These are phyloP conservation scores for Ctena decussata DNA, from an alignment of 2,888 invertebrate genomes.

Conservation along the genomic window DNA sequence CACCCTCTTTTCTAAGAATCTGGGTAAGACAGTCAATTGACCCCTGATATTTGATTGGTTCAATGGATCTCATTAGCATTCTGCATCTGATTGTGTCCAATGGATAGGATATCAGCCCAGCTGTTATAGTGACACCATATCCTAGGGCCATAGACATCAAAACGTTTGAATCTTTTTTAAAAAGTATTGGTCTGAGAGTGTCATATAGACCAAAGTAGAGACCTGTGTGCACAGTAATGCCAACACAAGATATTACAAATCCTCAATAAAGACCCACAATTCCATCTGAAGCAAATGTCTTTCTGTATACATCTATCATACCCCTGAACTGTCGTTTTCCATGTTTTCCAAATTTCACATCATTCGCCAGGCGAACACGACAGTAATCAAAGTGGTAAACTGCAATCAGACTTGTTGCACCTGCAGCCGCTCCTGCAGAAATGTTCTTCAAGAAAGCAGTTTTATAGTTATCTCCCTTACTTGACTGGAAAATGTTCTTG, in stretches of 20 bases:
- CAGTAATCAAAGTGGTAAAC: constrained; percentile 86
- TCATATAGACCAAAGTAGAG: constrained; percentile 87
- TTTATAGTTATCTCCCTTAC: constrained; percentile 80
- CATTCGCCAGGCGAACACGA: constrained; percentile 84
- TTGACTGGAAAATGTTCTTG: constrained; percentile 91
- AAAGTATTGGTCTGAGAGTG: constrained; percentile 83
- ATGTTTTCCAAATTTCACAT: constrained; percentile 77
- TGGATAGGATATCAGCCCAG: constrained; percentile 98
- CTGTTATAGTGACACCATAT: constrained; percentile 92
- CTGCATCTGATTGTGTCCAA: constrained; percentile 97
- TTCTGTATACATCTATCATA: constrained; percentile 89
- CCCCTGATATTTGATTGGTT: constrained; percentile 81
- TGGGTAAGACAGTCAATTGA: constrained; percentile 94
- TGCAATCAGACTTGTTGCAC: constrained; percentile 83
- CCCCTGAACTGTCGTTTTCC: constrained; percentile 94
- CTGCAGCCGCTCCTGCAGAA: constrained; percentile 84
- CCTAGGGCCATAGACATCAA: constrained; percentile 82
- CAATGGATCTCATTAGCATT: constrained; percentile 98
- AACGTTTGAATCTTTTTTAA: constrained; percentile 45
- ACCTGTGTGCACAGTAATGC: constrained; percentile 86
- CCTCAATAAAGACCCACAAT: constrained; percentile 86
- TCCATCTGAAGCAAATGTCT: constrained; percentile 85
- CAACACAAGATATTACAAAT: constrained; percentile 86
- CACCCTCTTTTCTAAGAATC: constrained; percentile 94
- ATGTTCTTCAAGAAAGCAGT: constrained; percentile 91